Evolutionary conservation across 1,140 invertebrate genomes (phyloP), one percentile per base, ranked within the genome.

Genomic region (Caenorhabditis briggsae): DNA sequence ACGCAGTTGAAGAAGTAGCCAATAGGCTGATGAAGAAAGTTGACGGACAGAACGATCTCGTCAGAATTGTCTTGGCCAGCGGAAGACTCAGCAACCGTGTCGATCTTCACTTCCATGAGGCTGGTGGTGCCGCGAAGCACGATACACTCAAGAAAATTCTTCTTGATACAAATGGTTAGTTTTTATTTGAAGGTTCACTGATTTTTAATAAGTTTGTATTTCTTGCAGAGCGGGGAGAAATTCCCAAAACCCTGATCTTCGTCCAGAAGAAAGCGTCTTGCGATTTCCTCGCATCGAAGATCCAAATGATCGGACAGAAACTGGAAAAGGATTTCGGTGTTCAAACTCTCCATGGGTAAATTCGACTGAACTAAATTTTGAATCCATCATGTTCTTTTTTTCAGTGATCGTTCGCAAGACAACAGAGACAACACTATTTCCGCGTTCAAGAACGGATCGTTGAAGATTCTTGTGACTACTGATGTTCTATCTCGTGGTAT

Each of bases 341-440:
- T 59, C 53, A 59, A 20, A 50, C 59, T 48, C 43, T 61, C 5
- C 59, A 61, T 20, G 59, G 83, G 43, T 58, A 58, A n/a, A 3
- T 20, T 58, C 20, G 3, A 53, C 50, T 0, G 12, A 16, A 11
- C 0, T 0, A n/a, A 18, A 58, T 58, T 20, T n/a, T 2, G 20
- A 58, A 58, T n/a, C 20, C 20, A 5, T 58, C n/a, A n/a, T n/a
- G n/a, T n/a, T n/a, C 18, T 58, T 20, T 53, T 18, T 50, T 83
- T 41, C 82, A 83, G 82, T n/a, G 83, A 84, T 25, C 33, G 59
- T n/a, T 43, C 56, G 7, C 83, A 84, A 25, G 55, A 84, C 46
- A 43, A 56, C 5, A 12, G 83, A 18, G 83, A 84, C 8, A 8
- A 14, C 7, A 2, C 9, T 1, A 84, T 84, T 8, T n/a, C 18